A percentile compares a stretch with the other conserved stretches of the same genome.
phyloP scores from a whole-genome alignment of 2,888 invertebrate genomes.

The Scelioninae gen. 2 region DNA sequence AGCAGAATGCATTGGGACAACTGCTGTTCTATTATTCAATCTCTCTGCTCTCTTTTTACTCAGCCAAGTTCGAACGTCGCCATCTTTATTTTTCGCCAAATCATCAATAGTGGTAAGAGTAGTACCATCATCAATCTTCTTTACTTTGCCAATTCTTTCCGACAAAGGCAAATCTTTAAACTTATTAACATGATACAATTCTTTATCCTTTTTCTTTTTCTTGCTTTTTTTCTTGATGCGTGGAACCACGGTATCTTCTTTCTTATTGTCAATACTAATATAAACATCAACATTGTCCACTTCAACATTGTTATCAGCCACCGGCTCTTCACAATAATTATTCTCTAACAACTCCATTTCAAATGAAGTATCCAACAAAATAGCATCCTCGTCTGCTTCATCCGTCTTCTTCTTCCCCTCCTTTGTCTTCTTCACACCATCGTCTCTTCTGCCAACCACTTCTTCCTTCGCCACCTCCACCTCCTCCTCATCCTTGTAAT shows the following conservation, averaged over 20 bases:
- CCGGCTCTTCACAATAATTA: constrained; percentile 53
- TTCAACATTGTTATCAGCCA: constrained; percentile 47
- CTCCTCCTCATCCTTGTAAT: constrained; percentile 58
- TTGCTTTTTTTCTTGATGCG: constrained; percentile 75
- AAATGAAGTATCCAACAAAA: constrained; percentile 62
- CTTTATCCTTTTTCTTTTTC: constrained; percentile 75
- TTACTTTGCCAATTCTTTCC: constrained; percentile 71
- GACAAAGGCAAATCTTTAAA: constrained; percentile 69
- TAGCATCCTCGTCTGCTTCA: constrained; percentile 57
- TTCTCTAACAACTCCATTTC: constrained; percentile 62
- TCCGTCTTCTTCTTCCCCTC: constrained; percentile 39
- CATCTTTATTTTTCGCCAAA: constrained; percentile 70
- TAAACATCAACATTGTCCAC: constrained; percentile 59
- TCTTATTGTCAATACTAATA: constrained; percentile 64
- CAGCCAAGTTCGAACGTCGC: constrained; percentile 77
- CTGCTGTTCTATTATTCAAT: constrained; percentile 71
- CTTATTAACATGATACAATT: constrained; percentile 75
- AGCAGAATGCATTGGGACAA: constrained; percentile 74
- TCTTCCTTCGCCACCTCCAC: neutral
- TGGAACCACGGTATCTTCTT: constrained; percentile 64
- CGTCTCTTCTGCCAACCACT: constrained; percentile 3
- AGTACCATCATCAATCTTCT: constrained; percentile 62
- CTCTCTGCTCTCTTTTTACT: constrained; percentile 78
- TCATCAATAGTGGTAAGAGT: constrained; percentile 64
- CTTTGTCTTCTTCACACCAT: constrained; percentile 5